Evolutionary conservation across 2,113 vertebrate genomes (phyloP), one percentile per base, ranked within the genome.

Genomic region (Mobula hypostoma): DNA sequence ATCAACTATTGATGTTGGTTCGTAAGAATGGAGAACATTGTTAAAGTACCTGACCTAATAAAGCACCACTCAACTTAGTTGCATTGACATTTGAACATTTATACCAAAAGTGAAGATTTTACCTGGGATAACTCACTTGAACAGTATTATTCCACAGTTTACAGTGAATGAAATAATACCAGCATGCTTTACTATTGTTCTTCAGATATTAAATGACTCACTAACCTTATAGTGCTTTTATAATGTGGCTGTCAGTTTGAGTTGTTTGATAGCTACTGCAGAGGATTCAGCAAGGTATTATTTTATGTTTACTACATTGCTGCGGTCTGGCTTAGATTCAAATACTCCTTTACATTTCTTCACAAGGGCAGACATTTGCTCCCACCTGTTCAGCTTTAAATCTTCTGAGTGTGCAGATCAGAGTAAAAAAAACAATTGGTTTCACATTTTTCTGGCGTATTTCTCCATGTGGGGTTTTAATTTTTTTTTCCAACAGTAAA

Each of bases 171-270:
- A 88, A 88, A 66, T 61, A 88, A 88, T 88, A 88, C 61, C 61
- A 19, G 24, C 58, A 66, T 66, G 15, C 29, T 66, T 32, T 88
- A 66, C 85, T 88, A 32, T 88, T 88, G 29, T 87, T 61, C 83
- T 88, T 6, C 29, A 66, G 61, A 88, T 27, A 88, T 88, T 66
- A 88, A 88, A 88, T 88, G 61, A 66, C 58, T 88, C 85, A 66
- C 61, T n/a, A 88, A 88, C 58, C 61, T 63, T 88, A 66, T 88
- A n/a, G 29, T 88, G 61, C n/a, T 32, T 66, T 32, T 66, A 66
- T 66, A 88, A 61, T 8, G 61, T 17, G 21, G 61, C 15, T 66
- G 29, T 27, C 83, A 32, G 29, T 32, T 29, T 32, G 85, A 66
- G 29, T 14, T 29, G 19, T 74, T 74, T 8, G 36, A 88, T 66